Evolutionary conservation across 2,797 vertebrate genomes (phyloP), one percentile per base, ranked within the genome.

Genomic region (Neostethus bicornis): DNA sequence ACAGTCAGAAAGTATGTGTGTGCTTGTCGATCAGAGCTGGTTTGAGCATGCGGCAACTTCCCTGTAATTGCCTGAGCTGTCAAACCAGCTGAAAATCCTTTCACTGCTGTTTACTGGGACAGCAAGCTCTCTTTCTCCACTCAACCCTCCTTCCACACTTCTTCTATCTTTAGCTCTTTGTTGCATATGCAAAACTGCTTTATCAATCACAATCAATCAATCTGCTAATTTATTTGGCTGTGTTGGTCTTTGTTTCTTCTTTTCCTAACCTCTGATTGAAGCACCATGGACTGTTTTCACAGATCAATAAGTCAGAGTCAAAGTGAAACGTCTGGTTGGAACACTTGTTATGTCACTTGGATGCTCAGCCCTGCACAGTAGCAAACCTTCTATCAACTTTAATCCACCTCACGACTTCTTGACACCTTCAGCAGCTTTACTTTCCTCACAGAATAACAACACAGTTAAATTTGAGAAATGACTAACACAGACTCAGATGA

Each of bases 51-150:
- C 64, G 75, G 70, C 66, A 73, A 52, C 47, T 7, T 75, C 70
- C 54, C 65, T 80, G 58, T 85, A 81, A 83, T 84, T 81, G 72
- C 73, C 73, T 74, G 66, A 51, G 61, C 74, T 84, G 80, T 85
- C 77, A 85, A 73, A 77, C 67, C 32, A 72, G 70, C 54, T 9
- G 9, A 73, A 66, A 52, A 73, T 63, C 62, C 34, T 60, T 56
- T 74, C 66, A 61, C 59, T 38, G 43, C 49, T 57, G 54, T 48
- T 61, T 71, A 80, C 57, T 34, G 31, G 37, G 13, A 49, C 63
- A 50, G 57, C 38, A 29, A 57, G 12, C 43, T 6, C 34, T 24
- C 46, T 37, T 20, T 31, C 21, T 24, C 20, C 4, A 31, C 29
- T 53, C 29, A 48, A 29, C 8, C 19, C 21, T 21, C 39, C 34